A percentile compares a stretch with the other conserved stretches of the same genome.
These are phyloP conservation scores for Clarias pachynema DNA, from an alignment of 2,797 vertebrate genomes.

Conservation along the genomic window DNA sequence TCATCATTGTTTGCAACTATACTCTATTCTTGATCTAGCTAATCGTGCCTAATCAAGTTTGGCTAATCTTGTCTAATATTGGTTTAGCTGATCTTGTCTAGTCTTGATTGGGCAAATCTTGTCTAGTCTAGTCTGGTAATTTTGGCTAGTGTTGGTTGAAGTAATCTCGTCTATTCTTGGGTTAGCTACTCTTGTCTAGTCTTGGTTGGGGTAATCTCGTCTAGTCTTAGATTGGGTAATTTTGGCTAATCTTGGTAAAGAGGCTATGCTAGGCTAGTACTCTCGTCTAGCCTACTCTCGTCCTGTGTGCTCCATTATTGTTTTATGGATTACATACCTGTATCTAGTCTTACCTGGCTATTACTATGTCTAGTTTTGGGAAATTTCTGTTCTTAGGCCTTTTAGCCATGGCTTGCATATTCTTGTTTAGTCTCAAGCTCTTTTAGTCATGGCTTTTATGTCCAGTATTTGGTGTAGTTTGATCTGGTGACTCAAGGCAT, in stretches of 20 bases:
- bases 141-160: not conserved
- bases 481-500: not conserved
- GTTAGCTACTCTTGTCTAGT: too few relatives aligned
- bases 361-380: not conserved
- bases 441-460: not conserved
- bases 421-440: not conserved
- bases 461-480: not conserved
- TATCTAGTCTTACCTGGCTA: not conserved
- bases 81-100: not conserved
- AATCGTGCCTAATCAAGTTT: not conserved
- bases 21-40: too few relatives aligned
- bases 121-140: not conserved
- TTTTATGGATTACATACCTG: not conserved
- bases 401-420: not conserved
- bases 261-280: too few relatives aligned
- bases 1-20: too few relatives aligned
- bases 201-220: too few relatives aligned
- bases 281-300: not conserved
- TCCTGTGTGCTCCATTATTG: not conserved
- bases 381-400: not conserved
- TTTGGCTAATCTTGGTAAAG: not conserved
- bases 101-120: not conserved
- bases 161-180: not conserved
- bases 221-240: too few relatives aligned
- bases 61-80: not conserved